Evolutionary conservation across 2,888 invertebrate genomes (phyloP).

Genomic region (Meloe dianella): DNA sequence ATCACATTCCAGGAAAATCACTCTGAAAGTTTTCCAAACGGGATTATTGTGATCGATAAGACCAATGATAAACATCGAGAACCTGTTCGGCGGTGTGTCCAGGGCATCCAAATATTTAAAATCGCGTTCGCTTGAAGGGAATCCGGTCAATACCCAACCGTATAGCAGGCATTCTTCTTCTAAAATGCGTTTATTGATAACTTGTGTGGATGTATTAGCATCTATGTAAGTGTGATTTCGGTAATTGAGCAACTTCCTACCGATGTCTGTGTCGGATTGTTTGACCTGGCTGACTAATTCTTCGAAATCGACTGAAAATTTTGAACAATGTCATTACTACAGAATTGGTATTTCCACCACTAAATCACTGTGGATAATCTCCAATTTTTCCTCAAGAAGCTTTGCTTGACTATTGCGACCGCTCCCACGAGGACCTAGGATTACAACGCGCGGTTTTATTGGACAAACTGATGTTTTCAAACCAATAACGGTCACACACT

Average conservation of each 20-base stretch:
- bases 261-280: slow-evolving; percentile 53
- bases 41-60: background rate
- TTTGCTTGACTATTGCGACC: slow-evolving; percentile 65
- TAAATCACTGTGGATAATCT: slow-evolving; percentile 62
- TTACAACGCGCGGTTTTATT: slow-evolving; percentile 65
- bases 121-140: slow-evolving; percentile 64
- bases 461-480: slow-evolving; percentile 56
- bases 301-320: slow-evolving; percentile 65
- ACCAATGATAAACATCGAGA: slow-evolving; percentile 40
- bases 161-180: slow-evolving; percentile 64
- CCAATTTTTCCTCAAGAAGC: slow-evolving; percentile 62
- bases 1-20: slow-evolving; percentile 56
- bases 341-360: background rate
- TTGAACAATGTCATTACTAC: background rate
- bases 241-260: slow-evolving; percentile 50
- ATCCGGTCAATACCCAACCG: slow-evolving; percentile 71
- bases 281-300: slow-evolving; percentile 62
- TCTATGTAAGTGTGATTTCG: slow-evolving; percentile 53
- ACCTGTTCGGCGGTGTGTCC: slow-evolving; percentile 71
- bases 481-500: slow-evolving; percentile 54
- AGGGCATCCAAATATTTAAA: slow-evolving; percentile 66
- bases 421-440: slow-evolving; percentile 68
- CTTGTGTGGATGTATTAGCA: slow-evolving; percentile 52
- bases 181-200: slow-evolving; percentile 59
- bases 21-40: slow-evolving; percentile 40